Evolutionary conservation across 2,888 invertebrate genomes (phyloP).

Genomic region (Cremastobaeus sp.): DNA sequence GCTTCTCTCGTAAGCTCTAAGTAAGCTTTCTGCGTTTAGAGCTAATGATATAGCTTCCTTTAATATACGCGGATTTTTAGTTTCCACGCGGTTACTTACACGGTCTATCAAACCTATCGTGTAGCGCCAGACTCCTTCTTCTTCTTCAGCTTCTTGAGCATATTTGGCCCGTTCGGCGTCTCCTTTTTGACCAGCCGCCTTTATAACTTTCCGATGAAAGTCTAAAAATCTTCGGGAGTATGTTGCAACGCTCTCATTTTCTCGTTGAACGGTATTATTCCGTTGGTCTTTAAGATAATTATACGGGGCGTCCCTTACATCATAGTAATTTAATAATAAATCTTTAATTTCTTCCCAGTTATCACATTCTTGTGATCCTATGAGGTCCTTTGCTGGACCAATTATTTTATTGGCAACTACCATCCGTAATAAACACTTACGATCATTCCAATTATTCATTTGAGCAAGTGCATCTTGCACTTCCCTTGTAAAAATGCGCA

Average conservation of each 20-base stretch:
- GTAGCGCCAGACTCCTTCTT: constrained; percentile 1
- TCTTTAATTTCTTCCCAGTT: neutral
- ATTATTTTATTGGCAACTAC: neutral
- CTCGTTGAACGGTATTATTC: neutral
- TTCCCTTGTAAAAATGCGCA: neutral
- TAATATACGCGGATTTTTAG: constrained; percentile 1
- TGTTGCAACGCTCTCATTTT: neutral
- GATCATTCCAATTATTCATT: neutral
- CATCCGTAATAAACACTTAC: constrained; percentile 4
- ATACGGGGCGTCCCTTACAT: neutral
- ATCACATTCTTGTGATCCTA: constrained; percentile 11
- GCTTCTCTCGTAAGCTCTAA: too few relatives aligned
- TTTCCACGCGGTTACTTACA: constrained; percentile 1
- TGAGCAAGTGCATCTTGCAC: constrained; percentile 1
- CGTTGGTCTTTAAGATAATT: constrained; percentile 2
- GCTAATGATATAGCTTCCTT: constrained; percentile 9
- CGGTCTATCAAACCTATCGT: neutral
- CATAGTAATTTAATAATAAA: constrained; percentile 2
- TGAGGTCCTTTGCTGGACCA: neutral
- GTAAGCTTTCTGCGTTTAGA: constrained; percentile 9
- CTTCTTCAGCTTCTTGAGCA: constrained; percentile 1
- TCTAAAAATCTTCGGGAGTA: constrained; percentile 11
- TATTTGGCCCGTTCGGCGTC: neutral
- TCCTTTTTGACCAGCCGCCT: neutral
- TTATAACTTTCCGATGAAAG: neutral